Percentiles rank a stretch among this genome's conserved stretches.
These are phyloP conservation scores for Thamnophis elegans DNA, from an alignment of 2,797 vertebrate species.

Conservation along the genomic window DNA sequence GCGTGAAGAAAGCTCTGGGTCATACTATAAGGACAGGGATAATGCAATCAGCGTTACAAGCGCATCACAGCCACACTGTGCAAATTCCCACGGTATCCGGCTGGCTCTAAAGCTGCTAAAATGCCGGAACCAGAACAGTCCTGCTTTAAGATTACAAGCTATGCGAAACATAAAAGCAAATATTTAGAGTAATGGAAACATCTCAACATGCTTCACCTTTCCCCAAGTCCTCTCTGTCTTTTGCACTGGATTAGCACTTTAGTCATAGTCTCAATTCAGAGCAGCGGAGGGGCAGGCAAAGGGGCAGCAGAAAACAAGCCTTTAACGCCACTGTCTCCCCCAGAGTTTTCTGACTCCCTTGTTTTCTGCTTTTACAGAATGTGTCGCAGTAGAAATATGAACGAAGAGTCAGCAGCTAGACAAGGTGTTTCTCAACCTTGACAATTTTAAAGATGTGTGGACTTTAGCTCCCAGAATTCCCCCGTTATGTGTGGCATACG, in stretches of 20 bases:
- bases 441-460: not conserved
- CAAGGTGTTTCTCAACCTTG: not conserved
- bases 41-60: not conserved
- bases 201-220: not conserved
- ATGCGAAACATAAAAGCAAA: not conserved
- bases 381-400: not conserved
- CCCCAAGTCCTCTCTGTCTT: not conserved
- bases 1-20: slow-evolving; percentile 89
- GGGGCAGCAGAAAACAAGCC: not conserved
- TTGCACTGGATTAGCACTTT: not conserved
- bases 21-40: slow-evolving; percentile 76
- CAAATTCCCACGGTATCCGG: not conserved
- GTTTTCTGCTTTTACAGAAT: not conserved
- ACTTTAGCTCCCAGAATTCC: not conserved
- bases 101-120: not conserved
- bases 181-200: not conserved
- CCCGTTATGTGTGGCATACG: not conserved
- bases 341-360: not conserved
- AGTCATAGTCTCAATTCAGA: not conserved
- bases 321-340: not conserved
- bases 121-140: not conserved
- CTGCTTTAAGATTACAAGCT: not conserved
- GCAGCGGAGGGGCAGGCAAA: not conserved
- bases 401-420: not conserved
- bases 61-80: not conserved